phyloP scores from a whole-genome alignment of 1,140 invertebrate species.

The Drosophila ambigua region DNA sequence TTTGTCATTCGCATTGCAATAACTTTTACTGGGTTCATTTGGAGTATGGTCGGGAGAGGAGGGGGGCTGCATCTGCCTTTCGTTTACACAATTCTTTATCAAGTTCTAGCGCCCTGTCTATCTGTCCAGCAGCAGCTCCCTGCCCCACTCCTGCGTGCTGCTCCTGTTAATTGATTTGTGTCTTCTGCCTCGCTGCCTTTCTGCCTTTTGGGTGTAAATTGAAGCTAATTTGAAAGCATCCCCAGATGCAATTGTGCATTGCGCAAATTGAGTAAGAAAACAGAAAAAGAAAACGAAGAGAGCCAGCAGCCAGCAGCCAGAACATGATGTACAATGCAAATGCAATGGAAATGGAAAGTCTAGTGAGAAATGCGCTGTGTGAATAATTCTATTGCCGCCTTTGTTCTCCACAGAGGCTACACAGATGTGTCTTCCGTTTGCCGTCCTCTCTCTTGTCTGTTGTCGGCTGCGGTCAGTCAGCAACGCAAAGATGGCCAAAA shows the following conservation, averaged over 20 bases:
- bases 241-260: constrained; percentile 56
- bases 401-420: background rate
- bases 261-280: constrained; percentile 38
- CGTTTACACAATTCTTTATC: constrained; percentile 71
- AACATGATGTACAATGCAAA: no score
- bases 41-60: background rate
- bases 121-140: no score
- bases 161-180: constrained; percentile 70
- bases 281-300: background rate
- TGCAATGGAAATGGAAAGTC: constrained; percentile 43
- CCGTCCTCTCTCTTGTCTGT: background rate
- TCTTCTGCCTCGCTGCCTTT: constrained; percentile 10
- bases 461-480: background rate
- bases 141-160: constrained; percentile 2
- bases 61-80: constrained; percentile 59
- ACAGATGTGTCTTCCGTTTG: constrained; percentile 18
- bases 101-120: constrained; percentile 52
- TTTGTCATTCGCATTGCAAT: constrained; percentile 79
- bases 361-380: constrained; percentile 24
- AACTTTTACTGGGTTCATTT: constrained; percentile 58
- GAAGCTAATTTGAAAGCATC: constrained; percentile 70
- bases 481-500: background rate
- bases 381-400: constrained; percentile 17
- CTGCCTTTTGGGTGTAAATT: constrained; percentile 58
- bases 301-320: no score